Evolutionary conservation across 2,113 vertebrate genomes (phyloP).

Genomic region (Triplophysa siluroides): DNA sequence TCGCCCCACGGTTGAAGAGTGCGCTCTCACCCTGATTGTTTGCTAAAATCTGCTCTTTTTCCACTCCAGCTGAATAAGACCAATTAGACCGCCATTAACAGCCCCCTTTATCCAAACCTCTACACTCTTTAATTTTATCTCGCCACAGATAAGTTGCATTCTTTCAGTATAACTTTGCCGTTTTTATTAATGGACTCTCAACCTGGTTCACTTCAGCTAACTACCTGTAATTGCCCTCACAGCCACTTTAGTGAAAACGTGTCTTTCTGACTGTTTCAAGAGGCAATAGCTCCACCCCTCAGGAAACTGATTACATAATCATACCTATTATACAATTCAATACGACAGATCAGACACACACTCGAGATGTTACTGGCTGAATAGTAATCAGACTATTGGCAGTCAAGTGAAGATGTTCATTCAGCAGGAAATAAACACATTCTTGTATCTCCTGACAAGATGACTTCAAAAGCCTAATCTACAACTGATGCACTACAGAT

Average conservation of each 20-base stretch:
- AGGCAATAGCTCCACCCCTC: neutral
- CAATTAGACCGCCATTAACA: conserved; percentile 50
- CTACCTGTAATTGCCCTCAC: conserved; percentile 26
- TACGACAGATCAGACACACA: neutral
- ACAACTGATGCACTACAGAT: neutral
- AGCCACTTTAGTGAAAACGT: neutral
- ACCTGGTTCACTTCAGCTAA: conserved; percentile 34
- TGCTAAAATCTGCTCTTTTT: conserved; percentile 45
- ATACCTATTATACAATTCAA: conserved; percentile 5
- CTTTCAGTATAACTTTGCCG: conserved; percentile 15
- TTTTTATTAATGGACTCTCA: conserved; percentile 16
- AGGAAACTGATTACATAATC: conserved; percentile 3
- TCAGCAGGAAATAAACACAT: neutral
- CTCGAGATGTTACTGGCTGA: conserved; percentile 6
- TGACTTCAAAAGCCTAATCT: neutral
- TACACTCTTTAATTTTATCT: conserved; percentile 25
- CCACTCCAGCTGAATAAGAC: conserved; percentile 42
- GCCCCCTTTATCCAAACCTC: conserved; percentile 25
- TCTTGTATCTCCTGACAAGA: neutral
- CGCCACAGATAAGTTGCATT: conserved; percentile 15
- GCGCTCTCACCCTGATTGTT: conserved; percentile 40
- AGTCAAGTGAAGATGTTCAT: neutral
- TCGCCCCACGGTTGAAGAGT: conserved; percentile 33
- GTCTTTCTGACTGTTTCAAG: neutral
- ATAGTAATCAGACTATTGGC: neutral